Evolutionary conservation across 2,113 vertebrate species (phyloP).

Genomic region (Sciurus niger): DNA sequence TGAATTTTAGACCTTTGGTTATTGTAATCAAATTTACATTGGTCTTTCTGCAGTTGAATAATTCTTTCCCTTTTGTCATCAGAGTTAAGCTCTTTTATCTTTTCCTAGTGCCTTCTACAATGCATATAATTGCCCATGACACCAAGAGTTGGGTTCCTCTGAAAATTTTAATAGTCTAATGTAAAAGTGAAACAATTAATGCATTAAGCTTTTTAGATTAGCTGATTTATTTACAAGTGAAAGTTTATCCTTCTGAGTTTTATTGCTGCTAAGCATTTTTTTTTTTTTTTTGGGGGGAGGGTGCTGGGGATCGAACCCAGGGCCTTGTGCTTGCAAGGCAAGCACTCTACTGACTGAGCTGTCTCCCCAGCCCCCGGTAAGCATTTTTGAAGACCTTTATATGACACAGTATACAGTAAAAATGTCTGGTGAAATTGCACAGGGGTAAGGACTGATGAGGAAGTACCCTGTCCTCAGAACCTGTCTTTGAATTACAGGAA

Average conservation of each 20-base stretch:
- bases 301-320: no score
- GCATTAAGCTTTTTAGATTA: constrained; percentile 9
- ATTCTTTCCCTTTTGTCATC: neutral
- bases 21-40: neutral
- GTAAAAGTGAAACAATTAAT: neutral
- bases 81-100: neutral
- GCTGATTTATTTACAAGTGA: constrained; percentile 25
- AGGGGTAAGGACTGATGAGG: neutral
- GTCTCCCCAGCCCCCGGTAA: neutral
- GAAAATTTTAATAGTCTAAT: constrained; percentile 30
- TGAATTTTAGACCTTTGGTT: neutral
- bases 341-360: no score
- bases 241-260: constrained; percentile 30
- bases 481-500: neutral
- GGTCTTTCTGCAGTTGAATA: neutral
- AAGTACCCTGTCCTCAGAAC: neutral
- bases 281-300: no score
- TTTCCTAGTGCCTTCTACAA: neutral
- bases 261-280: neutral
- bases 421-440: neutral
- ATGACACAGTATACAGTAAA: neutral
- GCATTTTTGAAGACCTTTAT: neutral
- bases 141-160: neutral
- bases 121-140: neutral
- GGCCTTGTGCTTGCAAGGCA: no score